Evolutionary conservation across 2,113 vertebrate genomes (phyloP).

Genomic region (cat (Felis catus)): DNA sequence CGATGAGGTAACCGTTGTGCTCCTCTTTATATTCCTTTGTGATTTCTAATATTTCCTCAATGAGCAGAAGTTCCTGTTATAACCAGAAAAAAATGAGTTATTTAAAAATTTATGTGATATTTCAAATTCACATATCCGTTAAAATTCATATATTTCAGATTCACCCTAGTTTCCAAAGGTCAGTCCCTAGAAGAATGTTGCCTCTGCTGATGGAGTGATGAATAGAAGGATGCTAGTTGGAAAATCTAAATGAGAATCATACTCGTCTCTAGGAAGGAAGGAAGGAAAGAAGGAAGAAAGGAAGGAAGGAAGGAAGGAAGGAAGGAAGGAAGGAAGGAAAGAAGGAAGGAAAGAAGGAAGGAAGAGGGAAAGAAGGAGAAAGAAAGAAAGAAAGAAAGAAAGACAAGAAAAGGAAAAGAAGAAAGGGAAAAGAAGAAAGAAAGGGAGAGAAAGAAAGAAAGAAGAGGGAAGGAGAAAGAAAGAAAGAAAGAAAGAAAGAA

Average conservation of each 20-base stretch:
- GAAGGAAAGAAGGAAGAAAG: background rate
- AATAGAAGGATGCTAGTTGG: background rate
- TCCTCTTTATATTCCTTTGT: background rate
- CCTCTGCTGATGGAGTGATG: background rate
- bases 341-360: background rate
- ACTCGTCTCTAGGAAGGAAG: background rate
- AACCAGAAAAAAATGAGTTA: background rate
- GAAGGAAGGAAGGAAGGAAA: too few species aligned
- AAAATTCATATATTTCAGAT: background rate
- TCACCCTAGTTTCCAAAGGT: background rate
- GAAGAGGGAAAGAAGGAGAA: background rate
- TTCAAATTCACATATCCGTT: background rate
- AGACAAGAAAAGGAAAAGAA: too few species aligned
- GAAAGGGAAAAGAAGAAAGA: too few species aligned
- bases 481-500: background rate
- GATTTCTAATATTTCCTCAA: background rate
- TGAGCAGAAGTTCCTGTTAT: background rate
- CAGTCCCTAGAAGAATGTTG: background rate
- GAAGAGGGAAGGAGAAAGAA: fast-evolving
- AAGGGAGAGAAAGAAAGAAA: background rate
- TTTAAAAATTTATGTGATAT: background rate
- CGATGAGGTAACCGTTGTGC: background rate
- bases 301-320: too few species aligned
- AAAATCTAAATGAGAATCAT: background rate
- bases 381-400: too few species aligned